These are phyloP conservation scores for Apamea monoglypha DNA, from an alignment of 2,888 invertebrate genomes.

Conservation along the genomic window DNA sequence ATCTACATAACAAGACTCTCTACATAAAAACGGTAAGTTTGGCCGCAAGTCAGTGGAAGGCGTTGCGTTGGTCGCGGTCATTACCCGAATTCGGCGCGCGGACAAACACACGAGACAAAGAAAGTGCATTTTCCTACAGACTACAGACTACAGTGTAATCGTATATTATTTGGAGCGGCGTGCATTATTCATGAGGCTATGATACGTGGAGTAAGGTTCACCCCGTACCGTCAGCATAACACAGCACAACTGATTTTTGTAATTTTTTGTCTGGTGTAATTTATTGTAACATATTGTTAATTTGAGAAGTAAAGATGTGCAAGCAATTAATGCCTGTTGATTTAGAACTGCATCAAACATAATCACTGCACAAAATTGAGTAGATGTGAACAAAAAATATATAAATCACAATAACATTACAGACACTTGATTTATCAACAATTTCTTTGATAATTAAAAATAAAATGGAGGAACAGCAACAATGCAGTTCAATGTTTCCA, in stretches of 20 bases:
- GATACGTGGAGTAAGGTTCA: conserved; percentile 87
- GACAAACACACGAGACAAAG: conserved; percentile 81
- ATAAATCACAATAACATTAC: conserved; percentile 40
- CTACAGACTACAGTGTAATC: conserved; percentile 78
- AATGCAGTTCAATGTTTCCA: conserved; percentile 28
- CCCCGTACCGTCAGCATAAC: conserved; percentile 74
- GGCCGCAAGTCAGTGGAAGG: not conserved
- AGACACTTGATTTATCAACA: conserved; percentile 47
- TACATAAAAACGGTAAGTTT: not conserved
- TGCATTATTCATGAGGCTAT: conserved; percentile 88
- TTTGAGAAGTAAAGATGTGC: conserved; percentile 2
- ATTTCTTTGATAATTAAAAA: conserved; percentile 49
- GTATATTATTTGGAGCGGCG: conserved; percentile 88
- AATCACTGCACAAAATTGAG: conserved; percentile 30
- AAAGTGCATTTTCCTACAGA: conserved; percentile 87
- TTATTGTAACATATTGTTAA: conserved; percentile 2
- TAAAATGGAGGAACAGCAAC: conserved; percentile 40
- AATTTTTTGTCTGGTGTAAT: not conserved
- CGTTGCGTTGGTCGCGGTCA: conserved; percentile 68
- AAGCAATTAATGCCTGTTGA: conserved; percentile 17
- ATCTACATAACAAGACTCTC: not conserved
- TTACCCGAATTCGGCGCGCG: conserved; percentile 76
- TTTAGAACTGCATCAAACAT: conserved; percentile 27
- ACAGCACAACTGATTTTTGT: conserved; percentile 29
- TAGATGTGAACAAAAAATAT: conserved; percentile 29